These are phyloP conservation scores for Pyrgilauda ruficollis DNA, from an alignment of 2,113 vertebrate genomes.

Conservation along the genomic window DNA sequence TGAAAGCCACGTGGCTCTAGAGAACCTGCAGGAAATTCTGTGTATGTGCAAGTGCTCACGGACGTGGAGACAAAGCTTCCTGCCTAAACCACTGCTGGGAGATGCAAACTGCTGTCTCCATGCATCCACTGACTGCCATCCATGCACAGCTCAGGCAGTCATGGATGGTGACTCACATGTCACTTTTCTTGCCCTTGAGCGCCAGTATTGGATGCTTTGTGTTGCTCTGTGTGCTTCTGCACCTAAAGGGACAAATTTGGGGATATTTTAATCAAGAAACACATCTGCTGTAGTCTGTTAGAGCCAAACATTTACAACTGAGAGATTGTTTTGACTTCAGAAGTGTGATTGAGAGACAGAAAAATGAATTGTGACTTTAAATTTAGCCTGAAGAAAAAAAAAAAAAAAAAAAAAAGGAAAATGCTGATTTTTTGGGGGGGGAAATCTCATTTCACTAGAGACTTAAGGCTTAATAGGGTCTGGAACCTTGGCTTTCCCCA, in stretches of 20 bases:
- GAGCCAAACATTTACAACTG: neutral
- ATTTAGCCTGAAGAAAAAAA: neutral
- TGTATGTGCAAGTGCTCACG: fast-evolving
- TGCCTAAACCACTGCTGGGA: neutral
- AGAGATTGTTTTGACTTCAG: neutral
- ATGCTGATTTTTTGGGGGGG: neutral
- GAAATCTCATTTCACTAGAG: neutral
- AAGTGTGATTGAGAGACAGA: neutral
- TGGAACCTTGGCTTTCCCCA: neutral
- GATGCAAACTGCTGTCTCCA: neutral
- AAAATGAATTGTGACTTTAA: neutral
- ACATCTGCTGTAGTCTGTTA: neutral
- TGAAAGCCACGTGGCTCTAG: neutral
- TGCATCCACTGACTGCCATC: neutral
- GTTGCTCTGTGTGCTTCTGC: neutral
- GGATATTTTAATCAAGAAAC: neutral
- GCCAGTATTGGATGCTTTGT: neutral
- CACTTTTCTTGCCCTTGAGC: neutral
- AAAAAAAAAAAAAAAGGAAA: neutral
- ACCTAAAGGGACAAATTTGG: neutral
- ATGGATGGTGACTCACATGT: neutral
- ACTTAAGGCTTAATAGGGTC: neutral
- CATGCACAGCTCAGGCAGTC: neutral
- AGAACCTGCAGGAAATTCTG: neutral
- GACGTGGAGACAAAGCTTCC: neutral